Percentiles rank a stretch among this genome's conserved stretches.
These are phyloP conservation scores for Campylomormyrus numenius DNA, from an alignment of 2,113 vertebrate genomes.

Conservation along the genomic window DNA sequence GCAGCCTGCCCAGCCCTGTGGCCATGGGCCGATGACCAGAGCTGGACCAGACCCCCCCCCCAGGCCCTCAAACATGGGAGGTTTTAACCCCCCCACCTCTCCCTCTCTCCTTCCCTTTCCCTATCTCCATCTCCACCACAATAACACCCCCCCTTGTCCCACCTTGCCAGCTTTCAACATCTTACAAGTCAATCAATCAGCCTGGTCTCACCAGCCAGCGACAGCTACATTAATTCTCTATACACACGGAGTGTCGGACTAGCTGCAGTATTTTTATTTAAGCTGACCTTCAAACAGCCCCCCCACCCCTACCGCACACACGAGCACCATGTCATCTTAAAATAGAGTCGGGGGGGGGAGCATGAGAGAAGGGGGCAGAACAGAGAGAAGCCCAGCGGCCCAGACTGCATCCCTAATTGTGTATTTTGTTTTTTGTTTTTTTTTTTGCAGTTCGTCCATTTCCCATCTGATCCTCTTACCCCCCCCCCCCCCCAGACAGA, in stretches of 20 bases:
- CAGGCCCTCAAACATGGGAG: constrained; percentile 15
- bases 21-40: constrained; percentile 76
- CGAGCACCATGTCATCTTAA: constrained; percentile 33
- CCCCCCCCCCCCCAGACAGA: not conserved
- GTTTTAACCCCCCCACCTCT: constrained; percentile 22
- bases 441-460: not conserved
- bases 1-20: constrained; percentile 71
- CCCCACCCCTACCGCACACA: constrained; percentile 42
- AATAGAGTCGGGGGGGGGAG: not conserved
- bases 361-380: not conserved
- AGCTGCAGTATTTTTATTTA: constrained; percentile 61
- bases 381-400: not conserved
- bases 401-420: not conserved
- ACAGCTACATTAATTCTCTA: constrained; percentile 65
- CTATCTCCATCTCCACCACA: constrained; percentile 40
- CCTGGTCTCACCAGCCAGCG: constrained; percentile 53
- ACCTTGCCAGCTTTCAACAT: constrained; percentile 64
- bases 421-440: not conserved
- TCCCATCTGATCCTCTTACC: not conserved
- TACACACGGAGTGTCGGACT: constrained; percentile 61
- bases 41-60: constrained; percentile 50
- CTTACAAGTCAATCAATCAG: constrained; percentile 75
- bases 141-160: constrained; percentile 35
- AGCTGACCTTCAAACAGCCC: constrained; percentile 64
- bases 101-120: constrained; percentile 28